Conservation (phyloP, 2,888 invertebrate species). For the Lithophane ornitopus region DNA sequence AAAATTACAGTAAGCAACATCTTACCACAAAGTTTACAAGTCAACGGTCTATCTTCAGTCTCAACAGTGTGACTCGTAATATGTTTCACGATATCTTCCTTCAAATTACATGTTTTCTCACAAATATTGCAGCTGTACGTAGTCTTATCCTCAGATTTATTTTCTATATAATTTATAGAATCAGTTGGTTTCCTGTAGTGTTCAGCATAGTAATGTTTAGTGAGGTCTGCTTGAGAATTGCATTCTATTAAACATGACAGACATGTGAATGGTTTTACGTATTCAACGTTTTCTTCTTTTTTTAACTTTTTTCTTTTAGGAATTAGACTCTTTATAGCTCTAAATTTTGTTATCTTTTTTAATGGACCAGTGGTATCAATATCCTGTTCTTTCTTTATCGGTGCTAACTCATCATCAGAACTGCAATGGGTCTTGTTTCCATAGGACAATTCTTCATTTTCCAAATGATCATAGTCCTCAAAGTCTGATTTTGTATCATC, state of each 20-base stretch:
- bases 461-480: slow-evolving; percentile 19
- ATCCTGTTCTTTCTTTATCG: slow-evolving; percentile 32
- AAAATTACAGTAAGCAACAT: not conserved
- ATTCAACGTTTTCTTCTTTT: slow-evolving; percentile 22
- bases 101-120: slow-evolving; percentile 70
- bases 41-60: slow-evolving; percentile 74
- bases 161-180: slow-evolving; percentile 54
- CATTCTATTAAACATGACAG: slow-evolving; percentile 73
- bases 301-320: slow-evolving; percentile 24
- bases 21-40: slow-evolving; percentile 86
- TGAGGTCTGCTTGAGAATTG: slow-evolving; percentile 68
- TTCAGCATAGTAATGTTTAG: slow-evolving; percentile 74
- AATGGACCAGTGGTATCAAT: not conserved
- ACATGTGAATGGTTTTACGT: slow-evolving; percentile 67
- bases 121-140: slow-evolving; percentile 77
- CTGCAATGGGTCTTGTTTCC: slow-evolving; percentile 24
- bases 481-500: slow-evolving; percentile 10
- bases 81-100: slow-evolving; percentile 74
- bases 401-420: slow-evolving; percentile 43
- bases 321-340: slow-evolving; percentile 13
- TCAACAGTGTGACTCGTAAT: slow-evolving; percentile 71
- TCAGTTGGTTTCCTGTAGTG: slow-evolving; percentile 51
- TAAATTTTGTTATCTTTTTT: slow-evolving; percentile 9
- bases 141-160: slow-evolving; percentile 50
- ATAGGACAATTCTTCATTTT: slow-evolving; percentile 19